These are phyloP conservation scores for Acomys russatus DNA, from an alignment of 2,797 vertebrate species.

Conservation along the genomic window DNA sequence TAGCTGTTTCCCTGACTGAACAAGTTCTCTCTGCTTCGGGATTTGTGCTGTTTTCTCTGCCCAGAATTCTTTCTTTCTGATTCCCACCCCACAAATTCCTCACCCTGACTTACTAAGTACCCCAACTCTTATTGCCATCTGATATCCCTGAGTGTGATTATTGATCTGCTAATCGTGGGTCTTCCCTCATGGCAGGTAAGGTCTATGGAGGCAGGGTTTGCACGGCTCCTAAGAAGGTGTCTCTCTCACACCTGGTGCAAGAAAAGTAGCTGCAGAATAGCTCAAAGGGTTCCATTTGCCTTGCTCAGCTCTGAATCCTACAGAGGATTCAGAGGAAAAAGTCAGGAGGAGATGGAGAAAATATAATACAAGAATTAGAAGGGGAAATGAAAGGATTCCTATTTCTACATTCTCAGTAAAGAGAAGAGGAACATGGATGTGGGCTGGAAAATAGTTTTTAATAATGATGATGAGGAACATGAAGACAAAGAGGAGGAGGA, in stretches of 20 bases:
- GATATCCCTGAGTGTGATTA: neutral
- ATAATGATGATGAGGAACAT: neutral
- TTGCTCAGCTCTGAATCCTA: slow-evolving; percentile 4
- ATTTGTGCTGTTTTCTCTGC: neutral
- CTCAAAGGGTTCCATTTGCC: neutral
- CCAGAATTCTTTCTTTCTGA: neutral
- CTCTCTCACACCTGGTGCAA: neutral
- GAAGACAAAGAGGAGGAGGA: no score
- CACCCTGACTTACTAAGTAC: neutral
- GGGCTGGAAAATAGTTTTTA: neutral
- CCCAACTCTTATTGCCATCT: neutral
- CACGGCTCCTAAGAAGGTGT: neutral
- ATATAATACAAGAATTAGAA: neutral
- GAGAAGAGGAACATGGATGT: neutral
- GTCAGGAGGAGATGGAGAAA: neutral
- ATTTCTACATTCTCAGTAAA: neutral
- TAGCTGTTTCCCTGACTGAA: neutral
- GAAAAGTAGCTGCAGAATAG: neutral
- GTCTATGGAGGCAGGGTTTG: neutral
- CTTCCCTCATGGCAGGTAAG: neutral
- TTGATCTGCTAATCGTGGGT: neutral
- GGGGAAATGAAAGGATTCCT: neutral
- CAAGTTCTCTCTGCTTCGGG: neutral
- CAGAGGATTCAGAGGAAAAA: neutral
- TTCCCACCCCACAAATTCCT: neutral